Conservation (phyloP, 2,797 vertebrate genomes). For the Sylvilagus floridanus region DNA sequence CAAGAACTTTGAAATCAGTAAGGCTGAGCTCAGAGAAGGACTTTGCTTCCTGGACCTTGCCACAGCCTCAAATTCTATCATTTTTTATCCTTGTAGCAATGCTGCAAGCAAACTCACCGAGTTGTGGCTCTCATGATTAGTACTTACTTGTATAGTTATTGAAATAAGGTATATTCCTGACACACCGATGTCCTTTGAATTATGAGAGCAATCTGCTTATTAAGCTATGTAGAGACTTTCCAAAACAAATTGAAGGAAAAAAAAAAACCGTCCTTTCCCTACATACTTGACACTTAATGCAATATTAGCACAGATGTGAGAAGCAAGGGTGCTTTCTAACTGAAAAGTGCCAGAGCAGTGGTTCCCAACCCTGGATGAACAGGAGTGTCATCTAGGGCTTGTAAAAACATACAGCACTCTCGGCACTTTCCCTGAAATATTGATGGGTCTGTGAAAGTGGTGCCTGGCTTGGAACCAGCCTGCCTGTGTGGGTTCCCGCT, state of each 20-base stretch:
- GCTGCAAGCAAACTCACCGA: not conserved
- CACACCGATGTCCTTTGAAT: not conserved
- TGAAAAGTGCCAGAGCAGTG: constrained; percentile 30
- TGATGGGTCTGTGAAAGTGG: not conserved
- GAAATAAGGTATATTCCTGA: not conserved
- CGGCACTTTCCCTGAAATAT: constrained; percentile 54
- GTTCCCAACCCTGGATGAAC: constrained; percentile 33
- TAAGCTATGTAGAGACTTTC: constrained; percentile 3
- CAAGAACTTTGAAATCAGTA: not conserved
- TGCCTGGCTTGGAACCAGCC: constrained; percentile 5
- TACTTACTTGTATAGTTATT: not conserved
- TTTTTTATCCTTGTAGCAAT: not conserved
- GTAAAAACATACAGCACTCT: constrained; percentile 47
- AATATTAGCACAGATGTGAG: constrained; percentile 57
- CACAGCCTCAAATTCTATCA: not conserved
- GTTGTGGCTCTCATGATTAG: not conserved
- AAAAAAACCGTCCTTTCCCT: not conserved
- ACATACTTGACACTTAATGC: not conserved
- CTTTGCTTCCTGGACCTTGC: not conserved
- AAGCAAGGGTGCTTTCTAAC: constrained; percentile 4
- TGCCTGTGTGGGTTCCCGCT: not conserved
- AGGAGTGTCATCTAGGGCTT: constrained; percentile 23
- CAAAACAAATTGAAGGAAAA: constrained; percentile 9
- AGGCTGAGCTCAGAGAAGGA: not conserved
- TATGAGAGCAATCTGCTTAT: not conserved